These are phyloP conservation scores for Drosophila pandora DNA, from an alignment of 1,140 invertebrate species.

Conservation along the genomic window DNA sequence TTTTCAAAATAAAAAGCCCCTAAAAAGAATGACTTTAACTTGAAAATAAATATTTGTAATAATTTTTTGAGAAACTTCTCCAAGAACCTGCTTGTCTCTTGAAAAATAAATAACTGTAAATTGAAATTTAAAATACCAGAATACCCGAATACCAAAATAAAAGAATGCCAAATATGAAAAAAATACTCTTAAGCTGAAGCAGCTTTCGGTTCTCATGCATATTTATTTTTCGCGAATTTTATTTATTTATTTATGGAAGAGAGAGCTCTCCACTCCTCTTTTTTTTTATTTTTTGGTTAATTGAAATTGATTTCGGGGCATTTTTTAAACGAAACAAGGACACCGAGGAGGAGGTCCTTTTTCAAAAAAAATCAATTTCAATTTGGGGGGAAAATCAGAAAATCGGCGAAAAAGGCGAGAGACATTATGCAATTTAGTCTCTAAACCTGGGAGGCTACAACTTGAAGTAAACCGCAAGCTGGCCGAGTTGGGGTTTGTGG, in stretches of 20 bases:
- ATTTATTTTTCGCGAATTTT: not conserved
- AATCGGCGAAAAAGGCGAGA: conserved; percentile 36
- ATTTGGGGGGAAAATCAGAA: conserved; percentile 29
- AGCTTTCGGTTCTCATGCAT: conserved; percentile 1
- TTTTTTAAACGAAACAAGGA: conserved; percentile 1
- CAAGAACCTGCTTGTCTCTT: no score
- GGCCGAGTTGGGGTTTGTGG: conserved; percentile 34
- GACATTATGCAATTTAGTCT: conserved; percentile 6
- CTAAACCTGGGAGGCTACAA: conserved; percentile 25
- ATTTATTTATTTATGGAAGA: conserved; percentile 1
- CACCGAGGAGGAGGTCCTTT: conserved; percentile 1
- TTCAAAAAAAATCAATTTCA: conserved; percentile 72
- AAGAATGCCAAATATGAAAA: no score
- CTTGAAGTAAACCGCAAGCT: conserved; percentile 64
- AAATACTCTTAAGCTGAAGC: not conserved
- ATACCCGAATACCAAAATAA: no score
- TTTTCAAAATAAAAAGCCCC: no score
- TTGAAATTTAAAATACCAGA: no score
- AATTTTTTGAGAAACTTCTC: no score
- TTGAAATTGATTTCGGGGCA: conserved; percentile 67
- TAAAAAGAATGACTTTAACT: no score
- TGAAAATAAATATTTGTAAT: no score
- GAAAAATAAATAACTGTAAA: no score
- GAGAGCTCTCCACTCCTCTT: no score
- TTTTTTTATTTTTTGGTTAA: conserved; percentile 49